Percentiles rank a stretch among this genome's conserved stretches.
phyloP scores from a whole-genome alignment of 2,888 invertebrate species.

The Ochropacha duplaris region DNA sequence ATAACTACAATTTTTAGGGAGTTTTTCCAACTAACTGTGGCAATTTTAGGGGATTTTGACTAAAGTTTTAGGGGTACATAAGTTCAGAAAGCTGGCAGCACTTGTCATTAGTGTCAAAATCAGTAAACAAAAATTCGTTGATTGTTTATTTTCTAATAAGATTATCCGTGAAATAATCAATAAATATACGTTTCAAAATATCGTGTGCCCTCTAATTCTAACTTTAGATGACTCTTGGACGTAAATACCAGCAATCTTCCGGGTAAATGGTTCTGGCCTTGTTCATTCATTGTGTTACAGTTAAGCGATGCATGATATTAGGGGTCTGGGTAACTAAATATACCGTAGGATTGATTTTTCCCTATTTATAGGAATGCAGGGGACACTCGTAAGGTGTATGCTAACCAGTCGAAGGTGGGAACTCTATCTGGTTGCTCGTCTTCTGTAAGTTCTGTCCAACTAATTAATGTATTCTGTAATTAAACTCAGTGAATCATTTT shows the following conservation, averaged over 20 bases:
- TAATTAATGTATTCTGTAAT: slow-evolving; percentile 19
- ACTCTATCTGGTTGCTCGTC: slow-evolving; percentile 87
- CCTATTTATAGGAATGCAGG: slow-evolving; percentile 82
- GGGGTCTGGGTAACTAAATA: slow-evolving; percentile 55
- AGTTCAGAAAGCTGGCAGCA: too few species aligned
- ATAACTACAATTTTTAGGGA: too few species aligned
- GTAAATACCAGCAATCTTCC: slow-evolving; percentile 79
- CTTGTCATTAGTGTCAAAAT: slow-evolving; percentile 23
- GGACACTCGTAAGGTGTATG: slow-evolving; percentile 77
- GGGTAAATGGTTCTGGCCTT: slow-evolving; percentile 74
- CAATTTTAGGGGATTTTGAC: too few species aligned
- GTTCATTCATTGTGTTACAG: slow-evolving; percentile 50
- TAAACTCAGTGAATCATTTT: slow-evolving; percentile 33
- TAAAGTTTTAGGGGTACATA: too few species aligned
- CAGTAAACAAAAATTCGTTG: slow-evolving; percentile 42
- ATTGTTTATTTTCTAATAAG: slow-evolving; percentile 44
- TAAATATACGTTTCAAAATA: slow-evolving; percentile 26
- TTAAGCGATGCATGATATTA: slow-evolving; percentile 67
- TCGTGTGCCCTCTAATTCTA: slow-evolving; percentile 38
- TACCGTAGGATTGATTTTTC: slow-evolving; percentile 75
- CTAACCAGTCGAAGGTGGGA: slow-evolving; percentile 85
- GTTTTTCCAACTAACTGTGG: too few species aligned
- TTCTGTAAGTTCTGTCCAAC: slow-evolving; percentile 80
- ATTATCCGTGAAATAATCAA: slow-evolving; percentile 41
- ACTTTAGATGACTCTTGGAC: slow-evolving; percentile 77